Percentiles rank a stretch among this genome's conserved stretches.
phyloP scores from a whole-genome alignment of 2,888 invertebrate genomes.

The Salticus scenicus region DNA sequence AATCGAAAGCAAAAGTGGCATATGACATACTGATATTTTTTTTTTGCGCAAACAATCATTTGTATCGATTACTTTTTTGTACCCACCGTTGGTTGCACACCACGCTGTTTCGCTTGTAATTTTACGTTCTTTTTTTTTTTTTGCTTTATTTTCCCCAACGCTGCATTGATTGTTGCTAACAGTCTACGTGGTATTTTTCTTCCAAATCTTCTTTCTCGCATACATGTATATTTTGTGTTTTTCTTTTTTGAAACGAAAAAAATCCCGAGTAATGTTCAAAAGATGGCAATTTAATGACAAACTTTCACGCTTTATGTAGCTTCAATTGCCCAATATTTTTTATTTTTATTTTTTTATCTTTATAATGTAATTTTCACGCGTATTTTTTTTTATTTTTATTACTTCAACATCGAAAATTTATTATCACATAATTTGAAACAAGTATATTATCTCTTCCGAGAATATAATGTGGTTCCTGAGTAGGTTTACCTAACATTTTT shows the following conservation, averaged over 20 bases:
- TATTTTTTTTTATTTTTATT: neutral
- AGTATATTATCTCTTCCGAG: slow-evolving; percentile 35
- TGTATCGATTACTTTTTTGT: slow-evolving; percentile 11
- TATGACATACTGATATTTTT: neutral
- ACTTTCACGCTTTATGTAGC: slow-evolving; percentile 4
- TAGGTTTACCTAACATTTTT: slow-evolving; percentile 57
- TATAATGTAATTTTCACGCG: neutral
- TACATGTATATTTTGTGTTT: too few species aligned
- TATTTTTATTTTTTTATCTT: neutral
- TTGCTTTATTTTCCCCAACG: too few species aligned
- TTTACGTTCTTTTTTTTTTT: too few species aligned
- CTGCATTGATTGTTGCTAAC: neutral
- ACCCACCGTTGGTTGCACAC: slow-evolving; percentile 9
- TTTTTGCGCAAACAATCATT: slow-evolving; percentile 13
- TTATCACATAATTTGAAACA: slow-evolving; percentile 50
- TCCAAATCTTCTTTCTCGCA: neutral
- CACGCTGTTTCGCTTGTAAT: neutral
- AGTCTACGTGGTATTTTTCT: neutral
- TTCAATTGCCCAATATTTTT: slow-evolving; percentile 20
- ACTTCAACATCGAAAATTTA: slow-evolving; percentile 35
- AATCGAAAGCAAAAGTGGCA: neutral
- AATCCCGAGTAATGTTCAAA: slow-evolving; percentile 8
- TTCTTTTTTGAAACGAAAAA: neutral
- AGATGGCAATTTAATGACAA: slow-evolving; percentile 61
- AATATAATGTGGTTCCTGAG: slow-evolving; percentile 52